Evolutionary conservation across 2,113 vertebrate genomes (phyloP).

Genomic region (Channa argus): DNA sequence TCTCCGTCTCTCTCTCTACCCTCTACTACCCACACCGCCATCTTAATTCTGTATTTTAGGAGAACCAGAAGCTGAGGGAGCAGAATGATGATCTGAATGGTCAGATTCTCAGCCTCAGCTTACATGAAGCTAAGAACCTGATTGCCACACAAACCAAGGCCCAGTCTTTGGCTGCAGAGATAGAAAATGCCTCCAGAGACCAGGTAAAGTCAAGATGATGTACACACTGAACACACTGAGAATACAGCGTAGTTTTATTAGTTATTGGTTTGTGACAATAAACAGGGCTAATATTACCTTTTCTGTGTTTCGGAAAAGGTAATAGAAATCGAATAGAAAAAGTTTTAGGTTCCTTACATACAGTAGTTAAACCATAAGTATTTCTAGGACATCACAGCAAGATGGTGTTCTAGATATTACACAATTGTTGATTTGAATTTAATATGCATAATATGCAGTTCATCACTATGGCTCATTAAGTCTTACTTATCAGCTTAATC

Average conservation of each 20-base stretch:
- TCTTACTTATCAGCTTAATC: too few species aligned
- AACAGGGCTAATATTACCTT: neutral
- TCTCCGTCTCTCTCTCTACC: neutral
- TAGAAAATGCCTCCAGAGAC: slow-evolving; percentile 95
- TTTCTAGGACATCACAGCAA: slow-evolving; percentile 28
- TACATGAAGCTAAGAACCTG: slow-evolving; percentile 96
- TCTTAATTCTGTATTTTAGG: slow-evolving; percentile 77
- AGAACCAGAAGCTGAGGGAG: slow-evolving; percentile 95
- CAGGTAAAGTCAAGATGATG: slow-evolving; percentile 83
- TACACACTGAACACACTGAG: neutral
- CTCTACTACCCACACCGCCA: neutral
- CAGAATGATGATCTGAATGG: slow-evolving; percentile 97
- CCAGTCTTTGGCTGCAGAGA: slow-evolving; percentile 96
- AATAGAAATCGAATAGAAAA: neutral
- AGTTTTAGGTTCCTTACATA: neutral
- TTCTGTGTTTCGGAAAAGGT: neutral
- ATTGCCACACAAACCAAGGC: slow-evolving; percentile 97
- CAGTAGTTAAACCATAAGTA: neutral
- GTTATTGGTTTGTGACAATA: neutral
- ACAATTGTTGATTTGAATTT: slow-evolving; percentile 9
- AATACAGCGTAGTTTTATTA: neutral
- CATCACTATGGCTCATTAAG: neutral
- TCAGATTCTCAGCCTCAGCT: slow-evolving; percentile 96
- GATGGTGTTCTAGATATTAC: slow-evolving; percentile 2
- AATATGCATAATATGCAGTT: slow-evolving; percentile 18